phyloP scores from a whole-genome alignment of 2,888 invertebrate species.

The Drosophila histrio region DNA sequence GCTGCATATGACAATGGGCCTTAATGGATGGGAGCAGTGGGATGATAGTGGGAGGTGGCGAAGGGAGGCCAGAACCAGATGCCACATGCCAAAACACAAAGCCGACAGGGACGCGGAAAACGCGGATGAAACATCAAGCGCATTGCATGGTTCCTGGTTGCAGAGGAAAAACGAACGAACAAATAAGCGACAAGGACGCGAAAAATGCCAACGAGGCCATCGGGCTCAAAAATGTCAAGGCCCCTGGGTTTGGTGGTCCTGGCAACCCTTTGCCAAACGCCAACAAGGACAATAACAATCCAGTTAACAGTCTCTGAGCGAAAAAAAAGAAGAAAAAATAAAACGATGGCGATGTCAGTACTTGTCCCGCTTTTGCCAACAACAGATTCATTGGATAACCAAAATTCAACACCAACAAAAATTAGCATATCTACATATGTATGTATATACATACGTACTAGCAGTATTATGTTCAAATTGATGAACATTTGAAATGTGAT shows the following conservation, averaged over 20 bases:
- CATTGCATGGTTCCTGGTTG: slow-evolving; percentile 29
- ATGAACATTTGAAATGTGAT: not conserved
- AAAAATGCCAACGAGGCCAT: slow-evolving; percentile 29
- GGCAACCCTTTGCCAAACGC: slow-evolving; percentile 38
- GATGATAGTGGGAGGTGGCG: not conserved
- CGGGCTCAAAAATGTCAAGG: slow-evolving; percentile 51
- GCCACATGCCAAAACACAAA: slow-evolving; percentile 30
- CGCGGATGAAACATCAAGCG: slow-evolving; percentile 25
- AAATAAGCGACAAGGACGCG: slow-evolving; percentile 67
- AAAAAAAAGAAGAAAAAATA: not conserved
- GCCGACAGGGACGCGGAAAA: slow-evolving; percentile 10
- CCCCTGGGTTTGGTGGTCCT: slow-evolving; percentile 34
- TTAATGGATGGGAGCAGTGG: slow-evolving; percentile 26
- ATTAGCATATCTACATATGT: not conserved
- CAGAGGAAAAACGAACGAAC: slow-evolving; percentile 30
- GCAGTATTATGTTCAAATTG: not conserved
- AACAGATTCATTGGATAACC: slow-evolving; percentile 7
- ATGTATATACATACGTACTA: too few species aligned
- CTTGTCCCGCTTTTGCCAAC: slow-evolving; percentile 8
- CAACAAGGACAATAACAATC: slow-evolving; percentile 56
- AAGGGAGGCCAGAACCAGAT: not conserved
- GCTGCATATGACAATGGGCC: slow-evolving; percentile 45
- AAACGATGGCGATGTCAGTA: not conserved
- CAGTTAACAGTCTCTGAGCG: slow-evolving; percentile 55
- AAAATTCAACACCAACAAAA: not conserved